Evolutionary conservation across 2,888 invertebrate genomes (phyloP).

Genomic region (Andrena trimmerana): DNA sequence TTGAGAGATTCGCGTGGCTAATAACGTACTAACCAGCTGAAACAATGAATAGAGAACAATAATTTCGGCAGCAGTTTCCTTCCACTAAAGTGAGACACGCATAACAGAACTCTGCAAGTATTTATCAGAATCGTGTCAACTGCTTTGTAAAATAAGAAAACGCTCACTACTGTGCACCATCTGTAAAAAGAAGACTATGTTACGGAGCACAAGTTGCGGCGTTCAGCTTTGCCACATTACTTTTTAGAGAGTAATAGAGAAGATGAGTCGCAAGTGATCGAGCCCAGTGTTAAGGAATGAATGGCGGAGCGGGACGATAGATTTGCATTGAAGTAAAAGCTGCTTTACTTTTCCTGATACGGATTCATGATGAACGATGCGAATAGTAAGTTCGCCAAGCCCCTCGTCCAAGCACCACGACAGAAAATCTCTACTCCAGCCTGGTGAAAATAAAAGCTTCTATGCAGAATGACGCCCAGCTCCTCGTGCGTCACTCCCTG

Average conservation of each 20-base stretch:
- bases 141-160: conserved; percentile 71
- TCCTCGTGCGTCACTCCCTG: conserved; percentile 62
- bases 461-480: conserved; percentile 71
- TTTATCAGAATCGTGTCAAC: conserved; percentile 67
- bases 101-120: conserved; percentile 69
- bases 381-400: conserved; percentile 74
- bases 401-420: conserved; percentile 72
- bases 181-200: conserved; percentile 44
- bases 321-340: conserved; percentile 7
- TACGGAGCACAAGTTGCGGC: conserved; percentile 16
- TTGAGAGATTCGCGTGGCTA: neutral
- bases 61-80: conserved; percentile 66
- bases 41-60: conserved; percentile 72
- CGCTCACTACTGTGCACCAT: conserved; percentile 61
- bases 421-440: conserved; percentile 70
- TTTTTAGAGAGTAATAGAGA: neutral
- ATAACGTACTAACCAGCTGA: conserved; percentile 74
- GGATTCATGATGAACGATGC: conserved; percentile 71
- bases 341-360: conserved; percentile 72
- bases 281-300: neutral
- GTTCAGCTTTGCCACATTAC: neutral
- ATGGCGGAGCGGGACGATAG: neutral
- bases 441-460: conserved; percentile 76
- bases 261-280: neutral
- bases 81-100: conserved; percentile 64